phyloP scores from a whole-genome alignment of 2,113 vertebrate species.

The Motacilla tschutschensis region DNA sequence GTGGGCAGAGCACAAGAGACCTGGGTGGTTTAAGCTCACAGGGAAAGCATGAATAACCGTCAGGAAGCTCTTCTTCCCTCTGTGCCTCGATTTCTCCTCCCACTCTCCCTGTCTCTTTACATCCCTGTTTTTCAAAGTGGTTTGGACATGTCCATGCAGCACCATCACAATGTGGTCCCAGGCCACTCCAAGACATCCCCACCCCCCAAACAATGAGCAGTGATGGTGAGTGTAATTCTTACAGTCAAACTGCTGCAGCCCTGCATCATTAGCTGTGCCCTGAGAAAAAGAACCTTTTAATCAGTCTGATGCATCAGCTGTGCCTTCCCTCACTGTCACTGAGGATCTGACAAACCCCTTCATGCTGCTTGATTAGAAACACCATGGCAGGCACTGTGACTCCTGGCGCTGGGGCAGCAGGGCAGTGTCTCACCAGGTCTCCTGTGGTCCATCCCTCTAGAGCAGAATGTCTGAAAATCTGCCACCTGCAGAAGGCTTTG shows the following conservation, averaged over 20 bases:
- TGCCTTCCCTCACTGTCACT: not conserved
- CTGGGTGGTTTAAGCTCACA: not conserved
- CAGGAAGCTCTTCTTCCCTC: not conserved
- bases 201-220: not conserved
- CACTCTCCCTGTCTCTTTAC: not conserved
- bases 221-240: not conserved
- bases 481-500: not conserved
- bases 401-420: not conserved
- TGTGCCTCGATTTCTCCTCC: not conserved
- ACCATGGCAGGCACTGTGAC: not conserved
- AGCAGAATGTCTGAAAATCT: not conserved
- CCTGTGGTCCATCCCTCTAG: not conserved
- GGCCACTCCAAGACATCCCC: not conserved
- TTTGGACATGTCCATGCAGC: not conserved
- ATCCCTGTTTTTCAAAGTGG: not conserved
- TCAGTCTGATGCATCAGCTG: not conserved
- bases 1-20: not conserved
- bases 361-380: not conserved
- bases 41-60: fast-evolving
- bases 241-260: not conserved
- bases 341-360: not conserved
- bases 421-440: not conserved
- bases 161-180: not conserved
- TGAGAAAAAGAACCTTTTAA: not conserved
- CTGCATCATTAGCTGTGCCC: not conserved